phyloP scores from a whole-genome alignment of 1,140 invertebrate species.

The Drosophila mayri region DNA sequence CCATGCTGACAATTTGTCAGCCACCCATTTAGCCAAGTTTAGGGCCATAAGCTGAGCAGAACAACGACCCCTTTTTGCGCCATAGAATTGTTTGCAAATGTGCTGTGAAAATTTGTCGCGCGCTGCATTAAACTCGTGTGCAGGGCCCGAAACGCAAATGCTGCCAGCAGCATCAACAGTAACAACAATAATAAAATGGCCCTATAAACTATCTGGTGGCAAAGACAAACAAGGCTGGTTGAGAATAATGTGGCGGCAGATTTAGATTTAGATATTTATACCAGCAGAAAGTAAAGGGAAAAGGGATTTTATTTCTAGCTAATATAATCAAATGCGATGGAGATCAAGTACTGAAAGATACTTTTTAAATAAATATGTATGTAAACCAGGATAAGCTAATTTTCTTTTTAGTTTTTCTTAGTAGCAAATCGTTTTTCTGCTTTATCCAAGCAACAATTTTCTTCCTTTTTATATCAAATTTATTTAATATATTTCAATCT shows the following conservation, averaged over 20 bases:
- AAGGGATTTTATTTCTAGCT: neutral
- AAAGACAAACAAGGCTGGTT: slow-evolving; percentile 14
- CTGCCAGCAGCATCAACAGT: neutral
- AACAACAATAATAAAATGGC: slow-evolving; percentile 53
- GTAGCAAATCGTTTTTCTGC: too few relatives aligned
- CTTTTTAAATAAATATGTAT: neutral
- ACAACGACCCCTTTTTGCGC: slow-evolving; percentile 24
- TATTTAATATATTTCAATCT: too few relatives aligned
- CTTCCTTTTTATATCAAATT: too few relatives aligned
- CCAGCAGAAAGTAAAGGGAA: neutral
- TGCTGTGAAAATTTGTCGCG: slow-evolving; percentile 76
- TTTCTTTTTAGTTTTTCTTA: too few relatives aligned
- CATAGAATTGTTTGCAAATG: slow-evolving; percentile 62
- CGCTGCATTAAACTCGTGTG: slow-evolving; percentile 73
- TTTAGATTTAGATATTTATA: slow-evolving; percentile 36
- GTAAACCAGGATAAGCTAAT: neutral
- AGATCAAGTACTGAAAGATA: neutral
- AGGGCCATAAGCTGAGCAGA: slow-evolving; percentile 61
- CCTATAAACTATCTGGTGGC: slow-evolving; percentile 46
- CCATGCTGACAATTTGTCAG: slow-evolving; percentile 74
- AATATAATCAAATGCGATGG: neutral
- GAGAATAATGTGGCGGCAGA: slow-evolving; percentile 8
- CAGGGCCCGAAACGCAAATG: slow-evolving; percentile 39
- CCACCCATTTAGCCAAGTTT: slow-evolving; percentile 76
- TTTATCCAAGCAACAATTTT: too few relatives aligned